Evolutionary conservation across 2,888 invertebrate species (phyloP).

Genomic region (Clitarchus hookeri): DNA sequence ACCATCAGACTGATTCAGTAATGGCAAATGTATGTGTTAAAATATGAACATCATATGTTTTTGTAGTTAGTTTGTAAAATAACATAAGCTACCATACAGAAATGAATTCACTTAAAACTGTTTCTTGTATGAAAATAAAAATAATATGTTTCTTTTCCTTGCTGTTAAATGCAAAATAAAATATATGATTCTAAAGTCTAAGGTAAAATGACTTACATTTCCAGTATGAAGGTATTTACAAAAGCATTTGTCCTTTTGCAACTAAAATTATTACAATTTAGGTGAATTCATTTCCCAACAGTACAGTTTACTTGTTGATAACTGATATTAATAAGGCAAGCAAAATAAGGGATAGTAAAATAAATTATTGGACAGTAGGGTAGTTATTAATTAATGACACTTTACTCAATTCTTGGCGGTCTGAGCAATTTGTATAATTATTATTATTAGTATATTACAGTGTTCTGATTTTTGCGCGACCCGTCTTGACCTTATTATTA

Average conservation of each 20-base stretch:
- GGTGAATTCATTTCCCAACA: constrained; percentile 16
- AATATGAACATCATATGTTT: not conserved
- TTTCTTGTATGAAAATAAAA: not conserved
- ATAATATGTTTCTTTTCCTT: too few relatives aligned
- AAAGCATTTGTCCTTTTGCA: not conserved
- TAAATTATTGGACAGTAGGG: constrained; percentile 24
- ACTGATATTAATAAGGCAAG: not conserved
- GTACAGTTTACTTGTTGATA: not conserved
- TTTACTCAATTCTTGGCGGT: constrained; percentile 38
- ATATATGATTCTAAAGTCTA: too few relatives aligned
- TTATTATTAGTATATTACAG: constrained; percentile 41
- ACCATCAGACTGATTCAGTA: not conserved
- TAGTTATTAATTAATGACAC: constrained; percentile 37
- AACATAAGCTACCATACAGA: not conserved
- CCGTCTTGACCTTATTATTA: constrained; percentile 41
- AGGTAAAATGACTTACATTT: not conserved
- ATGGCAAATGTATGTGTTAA: not conserved
- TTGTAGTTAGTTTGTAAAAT: constrained; percentile 10
- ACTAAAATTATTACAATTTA: not conserved
- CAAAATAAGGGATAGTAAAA: constrained; percentile 2
- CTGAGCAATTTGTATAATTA: constrained; percentile 41
- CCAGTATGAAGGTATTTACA: not conserved
- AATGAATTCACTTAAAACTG: constrained; percentile 24
- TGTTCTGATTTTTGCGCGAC: constrained; percentile 38
- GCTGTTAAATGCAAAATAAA: too few relatives aligned